These are phyloP conservation scores for Thermophis baileyi DNA, from an alignment of 2,113 vertebrate species.

Conservation along the genomic window DNA sequence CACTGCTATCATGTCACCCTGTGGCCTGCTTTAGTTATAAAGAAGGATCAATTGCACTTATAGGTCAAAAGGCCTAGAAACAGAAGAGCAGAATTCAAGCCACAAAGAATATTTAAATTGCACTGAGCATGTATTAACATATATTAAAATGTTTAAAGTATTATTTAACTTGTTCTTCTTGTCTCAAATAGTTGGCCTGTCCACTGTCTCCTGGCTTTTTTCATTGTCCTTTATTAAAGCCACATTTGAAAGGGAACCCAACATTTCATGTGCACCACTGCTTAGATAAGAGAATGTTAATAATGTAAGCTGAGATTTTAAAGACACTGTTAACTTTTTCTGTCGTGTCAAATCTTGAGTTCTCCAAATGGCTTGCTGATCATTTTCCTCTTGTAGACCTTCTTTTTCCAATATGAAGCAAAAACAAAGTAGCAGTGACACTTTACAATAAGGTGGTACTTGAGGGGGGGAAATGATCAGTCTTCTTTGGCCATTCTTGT, in stretches of 20 bases:
- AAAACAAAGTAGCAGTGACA: not conserved
- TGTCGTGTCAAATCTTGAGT: not conserved
- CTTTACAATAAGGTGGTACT: not conserved
- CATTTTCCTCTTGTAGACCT: not conserved
- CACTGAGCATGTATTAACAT: not conserved
- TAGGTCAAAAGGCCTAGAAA: not conserved
- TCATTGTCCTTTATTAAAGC: not conserved
- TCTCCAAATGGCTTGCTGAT: not conserved
- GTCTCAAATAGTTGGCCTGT: not conserved
- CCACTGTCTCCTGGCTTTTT: not conserved
- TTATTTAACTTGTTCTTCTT: not conserved
- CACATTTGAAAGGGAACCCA: not conserved
- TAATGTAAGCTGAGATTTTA: not conserved
- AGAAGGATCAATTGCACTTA: not conserved
- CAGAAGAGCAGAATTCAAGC: conserved; percentile 2
- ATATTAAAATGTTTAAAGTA: not conserved
- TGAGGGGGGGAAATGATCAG: too few species aligned
- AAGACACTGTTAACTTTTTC: not conserved
- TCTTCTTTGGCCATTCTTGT: not conserved
- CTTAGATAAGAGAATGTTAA: not conserved
- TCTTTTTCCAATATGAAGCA: not conserved
- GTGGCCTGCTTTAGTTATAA: not conserved
- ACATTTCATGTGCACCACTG: not conserved
- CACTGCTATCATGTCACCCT: too few species aligned
- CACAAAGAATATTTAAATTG: not conserved